Evolutionary conservation across 2,113 vertebrate genomes (phyloP).

Genomic region (human): DNA sequence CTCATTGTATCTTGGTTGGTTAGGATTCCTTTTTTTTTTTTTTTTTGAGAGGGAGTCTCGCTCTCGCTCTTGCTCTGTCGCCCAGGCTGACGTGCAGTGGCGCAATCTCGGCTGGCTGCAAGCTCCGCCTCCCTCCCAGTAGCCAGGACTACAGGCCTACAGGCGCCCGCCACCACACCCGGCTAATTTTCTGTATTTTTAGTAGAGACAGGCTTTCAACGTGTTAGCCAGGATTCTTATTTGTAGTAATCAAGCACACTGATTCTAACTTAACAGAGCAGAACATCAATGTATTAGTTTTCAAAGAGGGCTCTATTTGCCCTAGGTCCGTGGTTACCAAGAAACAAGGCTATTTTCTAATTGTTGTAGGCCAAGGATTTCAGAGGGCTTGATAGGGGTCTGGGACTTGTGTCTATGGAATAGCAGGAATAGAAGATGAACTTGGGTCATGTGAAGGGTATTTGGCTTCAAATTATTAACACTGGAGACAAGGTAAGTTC

Average conservation of each 20-base stretch:
- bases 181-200: too few species aligned
- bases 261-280: background rate
- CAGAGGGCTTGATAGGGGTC: background rate
- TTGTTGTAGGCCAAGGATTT: background rate
- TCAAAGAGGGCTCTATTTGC: background rate
- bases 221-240: background rate
- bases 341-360: background rate
- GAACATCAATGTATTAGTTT: background rate
- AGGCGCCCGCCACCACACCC: too few species aligned
- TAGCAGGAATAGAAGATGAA: background rate
- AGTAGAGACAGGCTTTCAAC: too few species aligned
- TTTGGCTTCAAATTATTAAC: background rate
- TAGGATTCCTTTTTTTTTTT: background rate
- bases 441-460: background rate
- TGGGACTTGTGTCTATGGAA: background rate
- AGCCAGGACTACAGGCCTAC: too few species aligned
- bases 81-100: too few species aligned
- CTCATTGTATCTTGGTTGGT: background rate
- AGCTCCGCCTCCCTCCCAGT: too few species aligned
- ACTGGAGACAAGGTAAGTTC: background rate
- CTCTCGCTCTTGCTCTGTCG: too few species aligned
- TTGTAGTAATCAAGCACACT: background rate
- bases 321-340: background rate
- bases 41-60: too few species aligned
- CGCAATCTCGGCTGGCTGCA: too few species aligned